Conservation (phyloP, 2,888 invertebrate genomes). For the Anarsia innoxiella region DNA sequence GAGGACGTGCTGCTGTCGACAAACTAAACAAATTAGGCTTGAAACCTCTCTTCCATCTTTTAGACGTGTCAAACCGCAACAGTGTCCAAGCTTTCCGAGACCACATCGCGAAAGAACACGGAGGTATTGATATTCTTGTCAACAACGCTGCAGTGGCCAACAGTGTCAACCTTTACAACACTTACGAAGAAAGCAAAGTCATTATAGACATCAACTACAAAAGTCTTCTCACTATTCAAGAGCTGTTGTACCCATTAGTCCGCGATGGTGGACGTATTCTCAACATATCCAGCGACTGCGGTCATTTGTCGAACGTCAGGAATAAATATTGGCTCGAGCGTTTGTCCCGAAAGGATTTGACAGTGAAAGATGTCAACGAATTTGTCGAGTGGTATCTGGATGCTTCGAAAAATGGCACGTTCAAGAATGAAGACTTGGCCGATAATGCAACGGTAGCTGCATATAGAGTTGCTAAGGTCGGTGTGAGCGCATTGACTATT, state of each 20-base stretch:
- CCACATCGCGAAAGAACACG: conserved; percentile 23
- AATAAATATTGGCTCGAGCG: conserved; percentile 24
- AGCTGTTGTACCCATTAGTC: conserved; percentile 24
- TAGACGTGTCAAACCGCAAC: conserved; percentile 25
- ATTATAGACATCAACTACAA: conserved; percentile 27
- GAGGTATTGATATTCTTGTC: conserved; percentile 29
- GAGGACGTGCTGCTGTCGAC: conserved; percentile 71
- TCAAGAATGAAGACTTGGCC: conserved; percentile 22
- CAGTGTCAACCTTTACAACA: conserved; percentile 17
- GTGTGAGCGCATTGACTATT: conserved; percentile 78
- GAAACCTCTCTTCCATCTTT: conserved; percentile 36
- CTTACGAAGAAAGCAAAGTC: conserved; percentile 26
- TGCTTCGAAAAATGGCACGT: conserved; percentile 20
- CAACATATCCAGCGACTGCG: conserved; percentile 27
- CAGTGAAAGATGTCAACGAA: conserved; percentile 21
- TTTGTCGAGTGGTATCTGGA: conserved; percentile 28
- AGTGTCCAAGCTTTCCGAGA: conserved; percentile 26
- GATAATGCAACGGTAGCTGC: conserved; percentile 52
- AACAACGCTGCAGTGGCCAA: conserved; percentile 30
- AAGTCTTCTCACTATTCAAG: conserved; percentile 24
- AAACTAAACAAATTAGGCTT: conserved; percentile 63
- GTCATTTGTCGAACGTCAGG: conserved; percentile 25
- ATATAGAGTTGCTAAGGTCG: conserved; percentile 83
- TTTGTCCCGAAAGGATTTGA: conserved; percentile 20
- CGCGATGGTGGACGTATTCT: conserved; percentile 25